A percentile compares a stretch with the other conserved stretches of the same genome.
Conservation (phyloP, 2,888 invertebrate genomes). For the Pachliopta kotzebuea region DNA sequence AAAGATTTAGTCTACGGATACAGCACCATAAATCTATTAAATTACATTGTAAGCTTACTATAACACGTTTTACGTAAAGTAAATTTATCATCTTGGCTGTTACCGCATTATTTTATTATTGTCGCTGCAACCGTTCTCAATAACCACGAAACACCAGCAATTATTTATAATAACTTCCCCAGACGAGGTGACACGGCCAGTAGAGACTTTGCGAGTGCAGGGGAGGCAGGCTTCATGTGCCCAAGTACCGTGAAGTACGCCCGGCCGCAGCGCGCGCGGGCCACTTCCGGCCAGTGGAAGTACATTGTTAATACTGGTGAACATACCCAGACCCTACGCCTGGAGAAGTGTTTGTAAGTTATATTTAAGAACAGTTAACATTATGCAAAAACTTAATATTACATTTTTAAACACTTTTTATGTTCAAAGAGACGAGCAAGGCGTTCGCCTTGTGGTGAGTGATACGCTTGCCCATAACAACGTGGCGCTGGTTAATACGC, state of each 20-base stretch:
- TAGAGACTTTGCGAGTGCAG: slow-evolving; percentile 73
- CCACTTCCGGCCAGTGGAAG: slow-evolving; percentile 91
- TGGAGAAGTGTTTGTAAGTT: slow-evolving; percentile 90
- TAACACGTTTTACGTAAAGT: neutral
- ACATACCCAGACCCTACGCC: slow-evolving; percentile 89
- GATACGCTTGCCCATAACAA: no score
- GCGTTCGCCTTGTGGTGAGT: no score
- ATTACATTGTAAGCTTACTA: no score
- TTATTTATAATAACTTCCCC: slow-evolving; percentile 20
- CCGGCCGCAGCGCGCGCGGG: slow-evolving; percentile 88
- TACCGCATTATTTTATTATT: neutral
- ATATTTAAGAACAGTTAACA: neutral
- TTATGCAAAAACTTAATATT: no score
- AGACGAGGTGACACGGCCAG: slow-evolving; percentile 83
- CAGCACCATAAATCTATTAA: no score
- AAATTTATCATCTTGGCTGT: neutral
- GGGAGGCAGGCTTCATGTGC: slow-evolving; percentile 88
- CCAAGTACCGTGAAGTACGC: slow-evolving; percentile 89
- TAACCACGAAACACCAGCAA: neutral
- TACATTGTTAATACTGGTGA: slow-evolving; percentile 92
- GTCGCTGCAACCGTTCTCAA: slow-evolving; percentile 3
- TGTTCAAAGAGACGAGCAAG: no score
- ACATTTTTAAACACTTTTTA: no score
- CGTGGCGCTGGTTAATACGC: no score
- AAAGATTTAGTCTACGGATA: no score